Base-by-base conservation (phyloP, 2,113 vertebrate genomes). In the Glareola pratincola region DNA sequence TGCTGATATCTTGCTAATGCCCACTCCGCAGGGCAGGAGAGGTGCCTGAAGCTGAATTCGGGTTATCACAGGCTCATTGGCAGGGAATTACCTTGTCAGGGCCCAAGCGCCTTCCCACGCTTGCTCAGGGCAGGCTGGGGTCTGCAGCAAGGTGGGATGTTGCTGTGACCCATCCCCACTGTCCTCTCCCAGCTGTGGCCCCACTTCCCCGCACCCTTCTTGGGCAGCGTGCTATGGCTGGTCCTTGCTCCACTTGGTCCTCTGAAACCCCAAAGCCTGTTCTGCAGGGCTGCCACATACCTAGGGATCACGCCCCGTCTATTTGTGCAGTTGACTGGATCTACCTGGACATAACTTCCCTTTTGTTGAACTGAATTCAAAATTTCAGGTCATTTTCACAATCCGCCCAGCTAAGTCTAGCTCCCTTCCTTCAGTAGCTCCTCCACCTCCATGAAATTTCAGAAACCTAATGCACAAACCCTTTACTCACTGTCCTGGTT, bases 301-400 rank as follows among this genome's bases (percentile, higher is more conserved):
- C 9, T 2, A 11, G 3, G 34, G 9, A 32, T 48, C 68, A 36
- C 12, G 19, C 8, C 11, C 21, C 1, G 0, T 30, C 39, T 45
- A 10, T 75, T 53, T 43, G 23, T 56, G 36, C 34, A 30, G 29
- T 16, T 85, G 39, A 24, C 4, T 32, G 10, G 39, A 71, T 60
- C 20, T 45, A 39, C 29, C 36, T 32, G 36, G 26, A 56, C 24
- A 36, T 7, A 66, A 60, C 26, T 76, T 85, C 15, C 5, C 6
- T 39, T 72, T 54, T 29, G 29, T 20, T 76, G 54, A 74, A 45
- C 5, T 29, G 23, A 72, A 50, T 43, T 66, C 4, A 54, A 72
- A 54, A 60, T 32, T 60, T 50, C 80, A 67, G 32, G 23, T 43
- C 1, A 37, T 47, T 88, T 56, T 76, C 63, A 54, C 12, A n/a